A percentile compares a stretch with the other conserved stretches of the same genome.
Evolutionary conservation across 2,113 vertebrate species (phyloP).

Genomic region (Cichladusa arquata): DNA sequence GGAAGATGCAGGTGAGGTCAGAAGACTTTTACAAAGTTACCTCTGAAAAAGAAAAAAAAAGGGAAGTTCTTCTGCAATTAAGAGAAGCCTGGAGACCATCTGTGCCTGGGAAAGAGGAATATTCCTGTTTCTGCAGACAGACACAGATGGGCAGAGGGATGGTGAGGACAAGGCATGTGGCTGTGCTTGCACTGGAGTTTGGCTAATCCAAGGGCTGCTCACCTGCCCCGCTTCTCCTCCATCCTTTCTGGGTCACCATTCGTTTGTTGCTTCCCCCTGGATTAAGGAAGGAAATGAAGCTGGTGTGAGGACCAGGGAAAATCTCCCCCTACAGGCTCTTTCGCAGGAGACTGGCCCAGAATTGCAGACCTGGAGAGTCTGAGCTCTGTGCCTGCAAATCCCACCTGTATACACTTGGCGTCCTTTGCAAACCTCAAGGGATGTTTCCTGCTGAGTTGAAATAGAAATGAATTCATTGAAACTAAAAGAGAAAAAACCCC

Average conservation of each 20-base stretch:
- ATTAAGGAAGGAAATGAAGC: not conserved
- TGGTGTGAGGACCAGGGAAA: not conserved
- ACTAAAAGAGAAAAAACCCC: fast-evolving
- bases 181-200: not conserved
- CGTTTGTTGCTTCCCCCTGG: not conserved
- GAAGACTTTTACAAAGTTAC: not conserved
- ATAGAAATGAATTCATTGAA: not conserved
- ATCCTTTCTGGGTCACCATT: not conserved
- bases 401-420: not conserved
- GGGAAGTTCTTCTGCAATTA: not conserved
- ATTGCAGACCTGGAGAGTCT: not conserved
- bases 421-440: not conserved
- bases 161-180: fast-evolving
- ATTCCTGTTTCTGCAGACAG: not conserved
- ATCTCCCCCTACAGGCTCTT: not conserved
- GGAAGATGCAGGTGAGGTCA: not conserved
- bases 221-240: not conserved
- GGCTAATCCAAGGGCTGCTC: not conserved
- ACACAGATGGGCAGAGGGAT: not conserved
- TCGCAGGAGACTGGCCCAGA: not conserved
- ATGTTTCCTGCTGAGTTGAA: not conserved
- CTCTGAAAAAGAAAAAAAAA: not conserved
- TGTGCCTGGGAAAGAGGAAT: not conserved
- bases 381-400: not conserved
- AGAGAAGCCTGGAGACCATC: not conserved